Evolutionary conservation across 2,888 invertebrate genomes (phyloP), one percentile per base, ranked within the genome.

Genomic region (Sussaba pulchella): DNA sequence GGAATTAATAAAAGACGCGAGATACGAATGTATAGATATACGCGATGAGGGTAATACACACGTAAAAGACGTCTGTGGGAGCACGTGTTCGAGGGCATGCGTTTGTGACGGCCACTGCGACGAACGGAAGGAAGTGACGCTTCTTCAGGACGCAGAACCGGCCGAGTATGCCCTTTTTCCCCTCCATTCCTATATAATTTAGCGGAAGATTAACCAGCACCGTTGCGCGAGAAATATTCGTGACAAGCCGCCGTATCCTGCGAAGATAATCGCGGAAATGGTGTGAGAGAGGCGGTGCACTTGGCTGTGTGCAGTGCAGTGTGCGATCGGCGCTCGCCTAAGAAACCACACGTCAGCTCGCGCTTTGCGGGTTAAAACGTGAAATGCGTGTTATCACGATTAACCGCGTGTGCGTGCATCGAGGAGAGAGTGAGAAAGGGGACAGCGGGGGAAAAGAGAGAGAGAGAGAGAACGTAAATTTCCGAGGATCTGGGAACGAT

Each of bases 231-330:
- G 59, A 76, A 80, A 80, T 80, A 80, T 80, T 80, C 80, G 80
- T 80, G 80, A 80, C 80, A 76, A 75, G 80, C 71, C 72, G 54
- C 76, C 76, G 76, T 80, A 80, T 80, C 76, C 80, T 71, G 80
- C 67, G 45, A 67, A 72, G 71, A 80, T 80, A 80, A 80, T 80
- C 76, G 80, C 54, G 54, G 14, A 61, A 76, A 69, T 72, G 76
- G 80, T 59, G 76, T 59, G 71, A 72, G 72, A 75, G 72, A 75
- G 74, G 71, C 64, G 59, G 71, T 52, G 54, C 61, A 10, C 61
- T 36, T 21, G 26, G 61, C 12, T 72, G 61, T 67, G 43, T 69
- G 63, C 52, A 74, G 12, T 14, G n/a, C 10, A 4, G 45, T 9
- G 36, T 52, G 6, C 2, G 31, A 8, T n/a, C 14, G 8, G 8